Base-by-base conservation (phyloP, 37 sponge, comb jelly and placozoan genomes). In the Aphrocallistes beatrix region DNA sequence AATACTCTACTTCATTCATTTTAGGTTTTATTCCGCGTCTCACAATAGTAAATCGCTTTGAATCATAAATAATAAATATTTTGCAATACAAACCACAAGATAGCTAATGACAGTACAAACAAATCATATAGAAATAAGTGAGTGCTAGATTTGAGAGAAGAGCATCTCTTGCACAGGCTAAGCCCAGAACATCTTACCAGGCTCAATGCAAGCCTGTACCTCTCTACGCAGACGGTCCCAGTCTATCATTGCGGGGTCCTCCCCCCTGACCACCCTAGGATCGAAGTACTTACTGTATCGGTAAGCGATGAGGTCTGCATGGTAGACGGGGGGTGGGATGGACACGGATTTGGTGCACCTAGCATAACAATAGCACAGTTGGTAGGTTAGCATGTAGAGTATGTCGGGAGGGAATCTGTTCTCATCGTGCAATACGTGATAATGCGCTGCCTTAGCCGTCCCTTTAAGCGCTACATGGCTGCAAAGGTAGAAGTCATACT, bases 181-280 rank as follows among this genome's bases (percentile, higher is more conserved):
- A 32, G 75, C 75, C 75, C 75, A 60, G 75, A 60, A 60, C 75
- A 60, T 60, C 21, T 60, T 60, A 3, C 75, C 75, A 28, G 75
- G 75, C 17, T 3, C 32, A 21, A 60, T 60, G 10, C n/a, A 8
- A 60, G 34, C 34, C 8, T 60, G 6, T 13, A 60, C 25, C 75
- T 60, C 34, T 60, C 75, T 60, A 19, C 75, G 75, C 10, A 25
- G n/a, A 60, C 10, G 21, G 34, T 60, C 75, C 75, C 75, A 60
- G 21, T 60, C 75, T 13, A 60, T 60, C n/a, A 25, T 60, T 6
- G 8, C 21, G 3, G 17, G 8, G n/a, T 60, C 75, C n/a, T 60
- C 3, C 6, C n/a, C n/a, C 8, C 3, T 6, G 8, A 60, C 21
- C 10, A 60, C 34, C 3, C n/a, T 60, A 60, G 75, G 28, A 28